Evolutionary conservation across 2,888 invertebrate species (phyloP), one percentile per base, ranked within the genome.

Genomic region (Dicycla oo): DNA sequence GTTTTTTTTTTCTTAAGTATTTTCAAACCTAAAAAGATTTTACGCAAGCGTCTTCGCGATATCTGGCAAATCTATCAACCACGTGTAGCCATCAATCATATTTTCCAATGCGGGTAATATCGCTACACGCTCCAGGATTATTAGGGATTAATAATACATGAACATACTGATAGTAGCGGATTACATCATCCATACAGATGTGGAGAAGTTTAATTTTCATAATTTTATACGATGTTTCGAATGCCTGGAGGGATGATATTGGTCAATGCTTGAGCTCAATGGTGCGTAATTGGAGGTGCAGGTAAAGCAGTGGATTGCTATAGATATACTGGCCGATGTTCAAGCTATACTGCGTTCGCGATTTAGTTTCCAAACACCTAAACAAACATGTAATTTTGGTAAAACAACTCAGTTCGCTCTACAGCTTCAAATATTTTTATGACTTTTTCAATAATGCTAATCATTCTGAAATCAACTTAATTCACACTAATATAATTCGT

Each of bases 41-140:
- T 13, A 23, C 51, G 23, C 18, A 61, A 61, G 26, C 20, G 8
- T 38, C 11, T 20, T 34, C 47, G 7, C n/a, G 40, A 10, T 8
- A 49, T 54, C 1, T 10, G 5, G 8, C 20, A 49, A 65, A 47
- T 45, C 11, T 38, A 4, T 6, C n/a, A 53, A 5, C 3, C 53
- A 20, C 61, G 26, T 49, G n/a, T 60, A 62, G 18, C 67, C 62
- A 79, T 79, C 63, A 79, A 81, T 79, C 69, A 76, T 60, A 34
- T 58, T 23, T 64, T 20, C 47, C 20, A n/a, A 57, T 38, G 45
- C n/a, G 62, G n/a, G 20, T 51, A 60, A 58, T 57, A 47, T 54
- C 62, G 26, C 20, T 23, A 30, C 40, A 61, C 10, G 45, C 18
- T 40, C 13, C 38, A 34, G 40, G 65, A 76, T 78, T 81, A 76